Evolutionary conservation across 2,888 invertebrate species (phyloP).

Genomic region (Chrysolina haemoptera): DNA sequence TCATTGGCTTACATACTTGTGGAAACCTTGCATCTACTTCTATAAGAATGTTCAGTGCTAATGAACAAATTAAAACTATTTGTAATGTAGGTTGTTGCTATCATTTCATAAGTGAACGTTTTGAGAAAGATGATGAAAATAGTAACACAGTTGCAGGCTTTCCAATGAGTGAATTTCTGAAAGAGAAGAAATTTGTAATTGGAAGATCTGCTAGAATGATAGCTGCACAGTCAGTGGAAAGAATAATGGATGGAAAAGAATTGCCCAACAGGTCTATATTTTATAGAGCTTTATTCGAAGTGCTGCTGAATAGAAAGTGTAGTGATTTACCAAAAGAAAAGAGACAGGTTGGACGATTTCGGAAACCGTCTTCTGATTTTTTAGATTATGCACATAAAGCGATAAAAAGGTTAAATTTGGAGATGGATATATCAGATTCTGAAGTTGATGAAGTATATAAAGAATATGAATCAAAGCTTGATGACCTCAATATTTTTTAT

Average conservation of each 20-base stretch:
- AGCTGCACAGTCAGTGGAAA: slow-evolving; percentile 86
- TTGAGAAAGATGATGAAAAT: slow-evolving; percentile 53
- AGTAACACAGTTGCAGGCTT: slow-evolving; percentile 70
- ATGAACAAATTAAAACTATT: slow-evolving; percentile 73
- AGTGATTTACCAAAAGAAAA: slow-evolving; percentile 64
- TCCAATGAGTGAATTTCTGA: slow-evolving; percentile 78
- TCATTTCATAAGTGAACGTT: slow-evolving; percentile 81
- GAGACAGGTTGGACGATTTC: slow-evolving; percentile 74
- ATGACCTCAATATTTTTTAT: slow-evolving; percentile 82
- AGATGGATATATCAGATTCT: slow-evolving; percentile 69
- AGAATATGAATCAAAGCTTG: slow-evolving; percentile 69
- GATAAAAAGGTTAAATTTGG: slow-evolving; percentile 75
- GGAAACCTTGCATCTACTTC: slow-evolving; percentile 85
- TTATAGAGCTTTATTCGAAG: slow-evolving; percentile 84
- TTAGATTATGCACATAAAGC: slow-evolving; percentile 80
- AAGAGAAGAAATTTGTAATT: slow-evolving; percentile 70
- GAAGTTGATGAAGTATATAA: slow-evolving; percentile 69
- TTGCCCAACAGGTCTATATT: slow-evolving; percentile 78
- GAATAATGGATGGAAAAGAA: slow-evolving; percentile 74
- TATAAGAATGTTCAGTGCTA: slow-evolving; percentile 78
- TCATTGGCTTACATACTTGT: slow-evolving; percentile 90
- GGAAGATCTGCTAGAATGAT: slow-evolving; percentile 89
- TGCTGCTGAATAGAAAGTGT: slow-evolving; percentile 71
- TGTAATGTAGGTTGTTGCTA: slow-evolving; percentile 94
- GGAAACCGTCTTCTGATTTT: slow-evolving; percentile 74